Base-by-base conservation (phyloP, 2,797 vertebrate species). In the Poecilia wingei region DNA sequence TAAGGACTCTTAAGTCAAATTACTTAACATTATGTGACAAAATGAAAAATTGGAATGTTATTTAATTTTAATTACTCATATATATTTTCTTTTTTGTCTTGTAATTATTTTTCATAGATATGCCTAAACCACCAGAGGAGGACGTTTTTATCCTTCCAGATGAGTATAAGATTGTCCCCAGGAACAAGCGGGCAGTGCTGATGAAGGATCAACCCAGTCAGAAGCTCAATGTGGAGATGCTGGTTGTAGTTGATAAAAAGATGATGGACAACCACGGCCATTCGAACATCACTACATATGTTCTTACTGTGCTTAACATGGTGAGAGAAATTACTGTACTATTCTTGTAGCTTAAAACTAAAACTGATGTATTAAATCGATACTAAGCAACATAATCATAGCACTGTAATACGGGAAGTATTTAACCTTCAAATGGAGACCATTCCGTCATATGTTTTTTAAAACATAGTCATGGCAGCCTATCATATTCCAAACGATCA, bases 221-320 rank as follows among this genome's bases (percentile, higher is more conserved):
- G 78, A 96, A 94, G 66, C 94, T 97, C 79, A 98, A 97, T 1
- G 97, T 98, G 81, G 97, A 98, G 94, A 98, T 96, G 0, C 88
- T 98, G 86, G 97, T 98, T 84, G 97, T 98, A 80, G 97, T 98
- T 2, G 97, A 98, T 92, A 95, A 86, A 51, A 95, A 95, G 90
- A 98, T 98, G 97, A 96, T 97, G 95, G 94, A 96, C 47, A 97
- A 92, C 90, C 97, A 98, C 0, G 97, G 97, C n/a, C 96, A 95
- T 2, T 96, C 96, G 76, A 98, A 98, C 81, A 96, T 98, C 74
- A 98, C 97, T 59, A 98, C 96, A 46, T 98, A 98, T 16, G 97
- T 98, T 64, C 94, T 98, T 22, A 98, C 97, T 3, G 93, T 98
- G 31, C 96, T 98, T 31, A 98, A 98, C 88, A 98, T 98, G 97